A percentile compares a stretch with the other conserved stretches of the same genome.
phyloP scores from a whole-genome alignment of 2,888 invertebrate genomes.

The Cataglyphis cursor region DNA sequence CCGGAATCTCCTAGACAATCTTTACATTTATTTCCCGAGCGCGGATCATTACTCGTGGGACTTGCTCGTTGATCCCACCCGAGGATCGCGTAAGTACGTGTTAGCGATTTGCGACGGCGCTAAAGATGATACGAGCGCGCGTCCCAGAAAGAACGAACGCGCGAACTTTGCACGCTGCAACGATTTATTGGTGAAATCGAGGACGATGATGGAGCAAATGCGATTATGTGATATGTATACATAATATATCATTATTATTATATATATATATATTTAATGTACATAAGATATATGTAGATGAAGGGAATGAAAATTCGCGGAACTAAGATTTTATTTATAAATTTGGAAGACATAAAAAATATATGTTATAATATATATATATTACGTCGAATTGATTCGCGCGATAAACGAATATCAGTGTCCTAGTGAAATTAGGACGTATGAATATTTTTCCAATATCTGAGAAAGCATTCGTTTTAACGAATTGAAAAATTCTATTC shows the following conservation, averaged over 20 bases:
- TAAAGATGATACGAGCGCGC: constrained; percentile 23
- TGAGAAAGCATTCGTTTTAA: neutral
- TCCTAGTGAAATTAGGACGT: neutral
- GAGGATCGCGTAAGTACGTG: constrained; percentile 50
- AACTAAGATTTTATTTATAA: constrained; percentile 5
- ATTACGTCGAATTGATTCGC: neutral
- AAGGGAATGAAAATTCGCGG: neutral
- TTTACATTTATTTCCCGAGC: constrained; percentile 59
- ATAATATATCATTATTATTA: neutral
- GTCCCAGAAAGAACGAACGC: neutral
- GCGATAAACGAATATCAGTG: no score
- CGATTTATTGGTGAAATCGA: neutral
- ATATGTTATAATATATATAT: neutral
- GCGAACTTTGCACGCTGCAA: neutral
- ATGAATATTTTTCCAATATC: constrained; percentile 12
- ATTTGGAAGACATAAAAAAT: neutral
- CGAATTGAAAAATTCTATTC: neutral
- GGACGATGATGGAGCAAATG: neutral
- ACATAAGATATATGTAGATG: neutral
- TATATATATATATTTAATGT: neutral
- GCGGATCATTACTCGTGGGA: constrained; percentile 65
- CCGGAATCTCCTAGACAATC: constrained; percentile 65
- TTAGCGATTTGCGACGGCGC: constrained; percentile 54
- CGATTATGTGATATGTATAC: constrained; percentile 16
- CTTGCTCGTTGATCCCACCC: constrained; percentile 27